Evolutionary conservation across 2,888 invertebrate genomes (phyloP).

Genomic region (Macropis europaea): DNA sequence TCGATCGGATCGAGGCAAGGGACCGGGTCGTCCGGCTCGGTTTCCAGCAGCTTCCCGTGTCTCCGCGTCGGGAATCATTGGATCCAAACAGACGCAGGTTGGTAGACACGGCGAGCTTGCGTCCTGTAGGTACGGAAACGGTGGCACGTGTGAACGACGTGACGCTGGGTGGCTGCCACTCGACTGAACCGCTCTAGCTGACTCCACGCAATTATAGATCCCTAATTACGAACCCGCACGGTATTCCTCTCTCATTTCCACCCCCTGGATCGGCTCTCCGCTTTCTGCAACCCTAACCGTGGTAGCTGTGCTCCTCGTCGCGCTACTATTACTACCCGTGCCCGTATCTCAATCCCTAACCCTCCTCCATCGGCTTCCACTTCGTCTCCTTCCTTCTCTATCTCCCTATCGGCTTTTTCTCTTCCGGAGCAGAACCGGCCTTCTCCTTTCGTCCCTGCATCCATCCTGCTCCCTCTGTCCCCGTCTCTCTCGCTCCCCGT

Average conservation of each 20-base stretch:
- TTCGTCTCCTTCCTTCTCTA: constrained; percentile 1
- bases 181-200: constrained; percentile 71
- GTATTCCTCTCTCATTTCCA: constrained; percentile 35
- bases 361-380: background rate
- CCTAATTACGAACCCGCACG: constrained; percentile 63
- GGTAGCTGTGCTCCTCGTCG: constrained; percentile 3
- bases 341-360: constrained; percentile 45
- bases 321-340: constrained; percentile 39
- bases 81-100: constrained; percentile 12
- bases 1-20: constrained; percentile 21
- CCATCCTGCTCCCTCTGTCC: constrained; percentile 12
- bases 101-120: background rate
- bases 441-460: background rate
- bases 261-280: background rate
- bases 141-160: constrained; percentile 59
- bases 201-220: constrained; percentile 70
- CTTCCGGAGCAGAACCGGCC: constrained; percentile 4
- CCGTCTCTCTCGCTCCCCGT: background rate
- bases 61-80: constrained; percentile 13
- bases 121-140: constrained; percentile 34
- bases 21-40: constrained; percentile 30
- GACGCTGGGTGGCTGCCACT: constrained; percentile 69
- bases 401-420: constrained; percentile 12
- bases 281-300: background rate
- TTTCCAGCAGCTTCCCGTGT: constrained; percentile 44